Percentiles rank a stretch among this genome's conserved stretches.
Evolutionary conservation across 2,797 vertebrate species (phyloP).

Genomic region (Cuculus canorus): DNA sequence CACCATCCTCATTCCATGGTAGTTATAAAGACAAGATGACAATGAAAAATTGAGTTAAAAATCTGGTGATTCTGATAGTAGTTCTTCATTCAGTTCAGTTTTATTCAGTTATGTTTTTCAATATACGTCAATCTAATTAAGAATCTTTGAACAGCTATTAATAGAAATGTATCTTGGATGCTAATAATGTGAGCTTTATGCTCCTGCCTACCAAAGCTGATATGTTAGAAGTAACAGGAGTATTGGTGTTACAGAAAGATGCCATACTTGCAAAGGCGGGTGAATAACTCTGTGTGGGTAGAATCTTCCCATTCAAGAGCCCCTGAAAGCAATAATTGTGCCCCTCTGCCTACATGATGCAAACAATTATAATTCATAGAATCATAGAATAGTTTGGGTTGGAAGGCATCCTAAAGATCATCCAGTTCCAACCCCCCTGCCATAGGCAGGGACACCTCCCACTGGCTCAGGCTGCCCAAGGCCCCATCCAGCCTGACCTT

Average conservation of each 20-base stretch:
- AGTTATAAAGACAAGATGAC: background rate
- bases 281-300: background rate
- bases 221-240: background rate
- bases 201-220: background rate
- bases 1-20: background rate
- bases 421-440: no score
- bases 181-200: constrained; percentile 11
- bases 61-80: background rate
- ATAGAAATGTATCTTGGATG: background rate
- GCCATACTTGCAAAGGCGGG: background rate
- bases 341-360: background rate
- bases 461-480: no score
- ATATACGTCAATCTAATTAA: background rate
- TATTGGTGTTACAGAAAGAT: background rate
- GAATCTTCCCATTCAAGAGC: background rate
- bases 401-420: no score
- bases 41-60: background rate
- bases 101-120: background rate
- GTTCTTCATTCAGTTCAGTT: background rate
- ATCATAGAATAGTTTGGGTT: no score
- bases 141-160: constrained; percentile 15
- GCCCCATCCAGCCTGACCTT: no score
- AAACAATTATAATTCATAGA: background rate
- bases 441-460: no score
- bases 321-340: background rate